These are phyloP conservation scores for Procavia capensis DNA, from an alignment of 2,113 vertebrate species.

Conservation along the genomic window DNA sequence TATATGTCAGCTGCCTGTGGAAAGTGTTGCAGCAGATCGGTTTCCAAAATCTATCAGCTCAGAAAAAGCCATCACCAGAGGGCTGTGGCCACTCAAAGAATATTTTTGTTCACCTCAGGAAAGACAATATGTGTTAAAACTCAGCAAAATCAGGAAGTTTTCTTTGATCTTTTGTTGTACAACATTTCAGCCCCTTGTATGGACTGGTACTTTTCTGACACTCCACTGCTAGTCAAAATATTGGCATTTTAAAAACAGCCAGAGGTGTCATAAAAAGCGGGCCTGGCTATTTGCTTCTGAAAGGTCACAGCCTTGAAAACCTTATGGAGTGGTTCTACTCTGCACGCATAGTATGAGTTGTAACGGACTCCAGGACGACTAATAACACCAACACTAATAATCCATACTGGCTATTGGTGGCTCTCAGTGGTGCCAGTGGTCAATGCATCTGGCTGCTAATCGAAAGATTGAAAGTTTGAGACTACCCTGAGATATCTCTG, in stretches of 20 bases:
- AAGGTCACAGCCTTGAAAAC: not conserved
- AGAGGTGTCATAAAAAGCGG: not conserved
- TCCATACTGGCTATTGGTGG: not conserved
- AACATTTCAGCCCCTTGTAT: not conserved
- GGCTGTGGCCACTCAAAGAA: not conserved
- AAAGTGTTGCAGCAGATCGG: not conserved
- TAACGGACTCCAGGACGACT: not conserved
- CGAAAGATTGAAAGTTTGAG: not conserved
- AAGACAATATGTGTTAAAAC: not conserved
- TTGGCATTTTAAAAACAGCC: not conserved
- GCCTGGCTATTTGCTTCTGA: not conserved
- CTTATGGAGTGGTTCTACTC: not conserved
- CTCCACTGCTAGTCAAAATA: not conserved
- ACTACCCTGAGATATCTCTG: not conserved
- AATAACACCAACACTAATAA: not conserved
- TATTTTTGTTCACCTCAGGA: not conserved
- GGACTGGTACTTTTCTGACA: not conserved
- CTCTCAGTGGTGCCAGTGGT: not conserved
- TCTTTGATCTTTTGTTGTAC: not conserved
- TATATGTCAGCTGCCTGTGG: not conserved
- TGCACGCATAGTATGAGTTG: not conserved
- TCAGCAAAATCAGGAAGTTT: not conserved
- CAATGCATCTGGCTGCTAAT: not conserved
- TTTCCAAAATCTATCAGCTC: conserved; percentile 21
- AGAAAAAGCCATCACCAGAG: conserved; percentile 36